Evolutionary conservation across 2,888 invertebrate species (phyloP).

Genomic region (Tuta absoluta): DNA sequence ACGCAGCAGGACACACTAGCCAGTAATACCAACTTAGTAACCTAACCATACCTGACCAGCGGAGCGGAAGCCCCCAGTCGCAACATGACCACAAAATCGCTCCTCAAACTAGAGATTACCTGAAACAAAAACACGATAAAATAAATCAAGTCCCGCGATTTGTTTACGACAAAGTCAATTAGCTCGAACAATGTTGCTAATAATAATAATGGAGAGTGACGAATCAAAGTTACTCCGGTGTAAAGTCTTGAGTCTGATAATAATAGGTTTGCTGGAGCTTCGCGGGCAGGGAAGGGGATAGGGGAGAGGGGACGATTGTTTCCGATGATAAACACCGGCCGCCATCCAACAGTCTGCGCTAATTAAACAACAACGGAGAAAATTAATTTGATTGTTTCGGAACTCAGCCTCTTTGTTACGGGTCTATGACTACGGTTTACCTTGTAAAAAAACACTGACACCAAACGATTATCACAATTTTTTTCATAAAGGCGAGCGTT

Average conservation of each 20-base stretch:
- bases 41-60: slow-evolving; percentile 37
- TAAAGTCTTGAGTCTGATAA: slow-evolving; percentile 77
- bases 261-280: slow-evolving; percentile 68
- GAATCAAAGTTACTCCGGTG: slow-evolving; percentile 76
- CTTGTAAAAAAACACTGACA: slow-evolving; percentile 64
- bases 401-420: slow-evolving; percentile 73
- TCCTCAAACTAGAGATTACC: slow-evolving; percentile 53
- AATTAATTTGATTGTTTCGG: slow-evolving; percentile 80
- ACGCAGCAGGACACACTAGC: slow-evolving; percentile 7
- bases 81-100: slow-evolving; percentile 32
- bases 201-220: slow-evolving; percentile 76
- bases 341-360: slow-evolving; percentile 76
- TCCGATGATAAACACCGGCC: slow-evolving; percentile 79
- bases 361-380: slow-evolving; percentile 81
- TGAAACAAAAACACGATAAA: slow-evolving; percentile 73
- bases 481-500: slow-evolving; percentile 43
- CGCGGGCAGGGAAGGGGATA: slow-evolving; percentile 40
- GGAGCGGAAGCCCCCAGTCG: slow-evolving; percentile 18
- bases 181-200: slow-evolving; percentile 71
- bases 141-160: slow-evolving; percentile 65
- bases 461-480: slow-evolving; percentile 44
- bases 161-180: slow-evolving; percentile 69
- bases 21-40: slow-evolving; percentile 9
- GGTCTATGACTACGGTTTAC: slow-evolving; percentile 64
- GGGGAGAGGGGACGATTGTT: slow-evolving; percentile 68